Evolutionary conservation across 2,113 vertebrate species (phyloP).

Genomic region (Archocentrus centrarchus): DNA sequence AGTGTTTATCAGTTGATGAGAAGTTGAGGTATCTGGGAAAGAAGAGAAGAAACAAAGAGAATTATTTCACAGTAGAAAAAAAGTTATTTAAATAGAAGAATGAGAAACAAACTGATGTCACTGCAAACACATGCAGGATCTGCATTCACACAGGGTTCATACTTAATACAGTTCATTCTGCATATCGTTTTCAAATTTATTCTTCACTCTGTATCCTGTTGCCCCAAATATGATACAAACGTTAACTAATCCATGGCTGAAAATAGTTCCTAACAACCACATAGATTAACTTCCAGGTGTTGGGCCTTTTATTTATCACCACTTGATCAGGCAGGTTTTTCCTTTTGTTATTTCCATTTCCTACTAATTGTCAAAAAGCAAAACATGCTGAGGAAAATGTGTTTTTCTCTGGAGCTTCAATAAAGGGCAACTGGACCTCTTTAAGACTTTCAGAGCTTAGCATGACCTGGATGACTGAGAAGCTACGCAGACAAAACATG

Average conservation of each 20-base stretch:
- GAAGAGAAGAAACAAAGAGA: background rate
- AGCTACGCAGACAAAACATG: no score
- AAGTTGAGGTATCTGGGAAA: background rate
- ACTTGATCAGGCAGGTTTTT: background rate
- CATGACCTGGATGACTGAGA: no score
- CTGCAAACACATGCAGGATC: background rate
- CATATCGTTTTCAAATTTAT: background rate
- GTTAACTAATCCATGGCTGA: background rate
- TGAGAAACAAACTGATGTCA: background rate
- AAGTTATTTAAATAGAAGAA: background rate
- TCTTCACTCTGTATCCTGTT: background rate
- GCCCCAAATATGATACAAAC: background rate
- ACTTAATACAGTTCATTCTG: background rate
- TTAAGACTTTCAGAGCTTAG: no score
- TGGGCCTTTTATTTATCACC: background rate
- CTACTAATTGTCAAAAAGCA: no score
- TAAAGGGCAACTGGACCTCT: no score
- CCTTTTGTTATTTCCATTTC: no score
- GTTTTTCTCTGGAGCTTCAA: no score
- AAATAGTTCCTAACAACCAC: background rate
- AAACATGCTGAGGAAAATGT: no score
- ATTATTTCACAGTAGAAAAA: background rate
- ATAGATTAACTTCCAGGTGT: background rate
- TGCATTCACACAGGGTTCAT: background rate
- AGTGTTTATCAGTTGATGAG: slow-evolving; percentile 2